Evolutionary conservation across 2,888 invertebrate species (phyloP).

Genomic region (Osmoderma eremita): DNA sequence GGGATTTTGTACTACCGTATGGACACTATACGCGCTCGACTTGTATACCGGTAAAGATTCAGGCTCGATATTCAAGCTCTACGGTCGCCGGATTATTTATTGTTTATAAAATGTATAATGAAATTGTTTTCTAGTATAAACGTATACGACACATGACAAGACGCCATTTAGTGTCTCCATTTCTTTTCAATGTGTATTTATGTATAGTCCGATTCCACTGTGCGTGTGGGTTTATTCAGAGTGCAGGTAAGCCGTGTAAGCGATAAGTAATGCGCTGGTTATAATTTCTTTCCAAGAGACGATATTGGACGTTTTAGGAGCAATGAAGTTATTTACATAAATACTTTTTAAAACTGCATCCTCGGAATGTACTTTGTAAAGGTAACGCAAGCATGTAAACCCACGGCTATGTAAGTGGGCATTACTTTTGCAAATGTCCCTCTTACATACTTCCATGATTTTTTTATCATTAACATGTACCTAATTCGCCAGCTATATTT

Average conservation of each 20-base stretch:
- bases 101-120: conserved; percentile 27
- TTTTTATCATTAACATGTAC: too few species aligned
- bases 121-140: conserved; percentile 26
- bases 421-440: too few species aligned
- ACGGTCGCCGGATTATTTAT: conserved; percentile 1
- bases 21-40: neutral
- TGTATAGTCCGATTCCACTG: neutral
- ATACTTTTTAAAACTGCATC: too few species aligned
- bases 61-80: neutral
- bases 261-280: conserved; percentile 11
- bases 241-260: conserved; percentile 1
- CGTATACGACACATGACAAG: conserved; percentile 25
- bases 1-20: conserved; percentile 34
- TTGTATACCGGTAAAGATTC: neutral
- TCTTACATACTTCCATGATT: too few species aligned
- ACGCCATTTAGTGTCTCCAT: conserved; percentile 8
- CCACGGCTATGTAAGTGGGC: too few species aligned
- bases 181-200: conserved; percentile 13
- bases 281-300: conserved; percentile 8
- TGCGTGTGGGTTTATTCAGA: conserved; percentile 20
- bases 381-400: too few species aligned
- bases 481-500: too few species aligned
- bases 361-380: too few species aligned
- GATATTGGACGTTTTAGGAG: conserved; percentile 16
- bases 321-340: conserved; percentile 25